phyloP scores from a whole-genome alignment of 2,113 vertebrate species.

The Nicator chloris region DNA sequence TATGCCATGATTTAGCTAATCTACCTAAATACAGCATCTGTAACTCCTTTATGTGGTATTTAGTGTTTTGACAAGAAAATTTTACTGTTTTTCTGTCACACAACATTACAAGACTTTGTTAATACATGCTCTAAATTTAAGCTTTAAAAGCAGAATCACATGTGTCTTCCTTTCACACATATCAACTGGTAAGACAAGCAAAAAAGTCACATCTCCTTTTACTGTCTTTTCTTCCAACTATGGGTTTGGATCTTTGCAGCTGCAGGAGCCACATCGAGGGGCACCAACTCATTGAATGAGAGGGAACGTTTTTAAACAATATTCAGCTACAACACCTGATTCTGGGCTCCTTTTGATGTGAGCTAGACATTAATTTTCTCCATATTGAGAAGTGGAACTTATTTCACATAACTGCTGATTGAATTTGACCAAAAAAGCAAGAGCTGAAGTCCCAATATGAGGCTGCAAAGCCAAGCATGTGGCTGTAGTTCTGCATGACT shows the following conservation, averaged over 20 bases:
- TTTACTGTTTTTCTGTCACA: conserved; percentile 52
- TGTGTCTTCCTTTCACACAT: background rate
- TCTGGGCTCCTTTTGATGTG: background rate
- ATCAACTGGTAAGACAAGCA: background rate
- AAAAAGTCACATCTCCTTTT: background rate
- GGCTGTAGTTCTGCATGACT: background rate
- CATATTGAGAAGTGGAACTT: background rate
- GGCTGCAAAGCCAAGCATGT: accelerated
- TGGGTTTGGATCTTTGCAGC: background rate
- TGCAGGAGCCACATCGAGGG: background rate
- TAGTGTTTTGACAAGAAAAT: conserved; percentile 36
- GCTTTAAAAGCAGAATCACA: background rate
- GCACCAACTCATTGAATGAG: background rate
- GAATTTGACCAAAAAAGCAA: background rate
- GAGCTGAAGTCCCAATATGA: background rate
- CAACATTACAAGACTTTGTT: conserved; percentile 10
- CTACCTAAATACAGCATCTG: conserved; percentile 52
- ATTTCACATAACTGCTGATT: background rate
- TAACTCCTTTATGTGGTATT: conserved; percentile 55
- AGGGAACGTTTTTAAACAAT: background rate
- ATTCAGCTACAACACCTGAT: background rate
- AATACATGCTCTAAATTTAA: background rate
- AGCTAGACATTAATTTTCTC: background rate
- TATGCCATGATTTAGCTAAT: conserved; percentile 38
- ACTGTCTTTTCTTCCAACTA: background rate